Percentiles rank a stretch among this genome's conserved stretches.
Conservation (phyloP, 2,888 invertebrate species). For the Diachrysia chrysitis region DNA sequence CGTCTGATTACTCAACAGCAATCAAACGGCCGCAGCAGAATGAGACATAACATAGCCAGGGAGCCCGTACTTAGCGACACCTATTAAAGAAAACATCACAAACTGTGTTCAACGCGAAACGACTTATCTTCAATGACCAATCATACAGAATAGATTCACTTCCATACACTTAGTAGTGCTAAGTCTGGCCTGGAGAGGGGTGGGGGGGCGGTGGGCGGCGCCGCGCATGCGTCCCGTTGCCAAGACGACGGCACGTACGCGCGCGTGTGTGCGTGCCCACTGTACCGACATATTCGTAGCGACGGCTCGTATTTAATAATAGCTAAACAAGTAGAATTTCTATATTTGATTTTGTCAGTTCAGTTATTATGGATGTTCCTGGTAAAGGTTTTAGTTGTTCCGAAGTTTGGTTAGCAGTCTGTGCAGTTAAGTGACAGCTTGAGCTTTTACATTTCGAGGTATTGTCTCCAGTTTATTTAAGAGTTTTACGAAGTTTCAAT, state of each 20-base stretch:
- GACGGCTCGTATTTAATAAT: constrained; percentile 59
- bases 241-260: constrained; percentile 90
- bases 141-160: constrained; percentile 75
- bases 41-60: constrained; percentile 32
- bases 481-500: neutral
- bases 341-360: constrained; percentile 54
- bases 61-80: constrained; percentile 33
- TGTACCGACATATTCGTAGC: constrained; percentile 45
- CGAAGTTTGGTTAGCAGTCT: neutral
- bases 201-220: constrained; percentile 82
- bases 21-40: constrained; percentile 11
- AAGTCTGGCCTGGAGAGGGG: constrained; percentile 67
- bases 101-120: constrained; percentile 39
- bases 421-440: constrained; percentile 6
- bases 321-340: constrained; percentile 61
- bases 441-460: constrained; percentile 13
- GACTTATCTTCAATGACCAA: constrained; percentile 75
- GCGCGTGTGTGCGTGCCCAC: constrained; percentile 73
- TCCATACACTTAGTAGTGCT: constrained; percentile 62
- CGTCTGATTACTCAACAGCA: neutral
- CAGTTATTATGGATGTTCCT: constrained; percentile 27
- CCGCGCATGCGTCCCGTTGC: constrained; percentile 90
- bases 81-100: constrained; percentile 46
- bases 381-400: constrained; percentile 13
- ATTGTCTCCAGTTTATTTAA: constrained; percentile 9